phyloP scores from a whole-genome alignment of 2,888 invertebrate species.

The Anorthoa munda region DNA sequence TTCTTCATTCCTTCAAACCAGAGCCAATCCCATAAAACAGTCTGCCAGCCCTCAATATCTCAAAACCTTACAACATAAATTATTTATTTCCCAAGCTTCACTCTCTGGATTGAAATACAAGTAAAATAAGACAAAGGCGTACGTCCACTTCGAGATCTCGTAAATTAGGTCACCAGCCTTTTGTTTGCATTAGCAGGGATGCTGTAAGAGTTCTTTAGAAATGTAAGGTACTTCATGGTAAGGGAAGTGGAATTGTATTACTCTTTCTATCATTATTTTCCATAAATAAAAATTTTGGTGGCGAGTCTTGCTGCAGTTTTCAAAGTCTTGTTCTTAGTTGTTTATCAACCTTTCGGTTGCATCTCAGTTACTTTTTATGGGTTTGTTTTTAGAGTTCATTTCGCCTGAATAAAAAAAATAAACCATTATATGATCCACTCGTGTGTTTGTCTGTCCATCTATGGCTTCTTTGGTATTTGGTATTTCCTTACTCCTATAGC shows the following conservation, averaged over 20 bases:
- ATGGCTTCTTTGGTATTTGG: too few relatives aligned
- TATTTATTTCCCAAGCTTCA: conserved; percentile 52
- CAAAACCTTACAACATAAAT: conserved; percentile 39
- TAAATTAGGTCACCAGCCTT: conserved; percentile 63
- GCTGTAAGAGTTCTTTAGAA: conserved; percentile 40
- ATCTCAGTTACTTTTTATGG: too few relatives aligned
- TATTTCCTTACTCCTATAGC: too few relatives aligned
- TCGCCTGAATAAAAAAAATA: too few relatives aligned
- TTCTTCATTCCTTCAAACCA: neutral
- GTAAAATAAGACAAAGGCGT: conserved; percentile 43
- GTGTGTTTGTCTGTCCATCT: too few relatives aligned
- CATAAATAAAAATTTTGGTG: neutral
- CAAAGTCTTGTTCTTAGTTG: neutral
- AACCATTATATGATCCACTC: too few relatives aligned
- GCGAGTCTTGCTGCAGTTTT: neutral
- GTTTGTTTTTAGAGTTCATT: too few relatives aligned
- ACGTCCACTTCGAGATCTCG: conserved; percentile 51
- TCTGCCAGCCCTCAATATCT: conserved; percentile 6
- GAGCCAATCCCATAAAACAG: neutral
- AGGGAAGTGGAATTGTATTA: conserved; percentile 4
- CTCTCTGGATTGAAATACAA: conserved; percentile 59
- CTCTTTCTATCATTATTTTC: neutral
- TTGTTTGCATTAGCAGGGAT: conserved; percentile 45
- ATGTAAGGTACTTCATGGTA: conserved; percentile 13
- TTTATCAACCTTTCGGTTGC: neutral